These are phyloP conservation scores for Pogonomyrmex barbatus DNA, from an alignment of 1,140 invertebrate species.

Conservation along the genomic window DNA sequence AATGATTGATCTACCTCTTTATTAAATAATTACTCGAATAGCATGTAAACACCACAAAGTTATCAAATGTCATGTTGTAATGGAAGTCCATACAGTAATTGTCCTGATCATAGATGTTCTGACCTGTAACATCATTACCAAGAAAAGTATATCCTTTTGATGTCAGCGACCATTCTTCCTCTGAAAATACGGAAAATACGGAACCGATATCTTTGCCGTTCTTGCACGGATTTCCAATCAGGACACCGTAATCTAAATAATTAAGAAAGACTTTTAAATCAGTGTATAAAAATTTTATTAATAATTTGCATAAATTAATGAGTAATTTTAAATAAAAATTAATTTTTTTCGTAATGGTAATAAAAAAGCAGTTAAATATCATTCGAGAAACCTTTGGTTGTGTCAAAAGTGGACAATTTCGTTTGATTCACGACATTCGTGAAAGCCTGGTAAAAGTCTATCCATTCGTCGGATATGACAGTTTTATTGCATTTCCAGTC, in stretches of 20 bases:
- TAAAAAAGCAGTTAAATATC: not conserved
- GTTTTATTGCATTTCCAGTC: not conserved
- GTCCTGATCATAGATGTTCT: constrained; percentile 29
- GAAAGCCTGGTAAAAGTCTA: constrained; percentile 19
- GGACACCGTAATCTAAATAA: constrained; percentile 72
- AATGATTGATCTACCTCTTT: not conserved
- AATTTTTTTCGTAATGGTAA: not conserved
- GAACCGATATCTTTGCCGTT: too few relatives aligned
- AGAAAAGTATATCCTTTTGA: constrained; percentile 42
- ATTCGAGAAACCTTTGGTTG: not conserved
- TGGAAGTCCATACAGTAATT: constrained; percentile 69
- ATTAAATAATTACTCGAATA: not conserved
- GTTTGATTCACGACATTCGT: not conserved
- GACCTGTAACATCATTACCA: not conserved
- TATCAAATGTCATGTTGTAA: constrained; percentile 21
- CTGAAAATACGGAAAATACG: too few relatives aligned
- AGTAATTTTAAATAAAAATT: not conserved
- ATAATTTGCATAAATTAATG: not conserved
- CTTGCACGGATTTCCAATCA: constrained; percentile 66
- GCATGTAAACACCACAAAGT: constrained; percentile 61
- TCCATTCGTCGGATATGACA: too few relatives aligned
- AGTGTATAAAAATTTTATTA: not conserved
- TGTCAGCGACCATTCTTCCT: constrained; percentile 54
- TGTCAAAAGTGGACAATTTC: not conserved
- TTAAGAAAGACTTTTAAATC: not conserved